These are phyloP conservation scores for Chlamydotis undulata DNA, from an alignment of 2,113 vertebrate species.

Conservation along the genomic window DNA sequence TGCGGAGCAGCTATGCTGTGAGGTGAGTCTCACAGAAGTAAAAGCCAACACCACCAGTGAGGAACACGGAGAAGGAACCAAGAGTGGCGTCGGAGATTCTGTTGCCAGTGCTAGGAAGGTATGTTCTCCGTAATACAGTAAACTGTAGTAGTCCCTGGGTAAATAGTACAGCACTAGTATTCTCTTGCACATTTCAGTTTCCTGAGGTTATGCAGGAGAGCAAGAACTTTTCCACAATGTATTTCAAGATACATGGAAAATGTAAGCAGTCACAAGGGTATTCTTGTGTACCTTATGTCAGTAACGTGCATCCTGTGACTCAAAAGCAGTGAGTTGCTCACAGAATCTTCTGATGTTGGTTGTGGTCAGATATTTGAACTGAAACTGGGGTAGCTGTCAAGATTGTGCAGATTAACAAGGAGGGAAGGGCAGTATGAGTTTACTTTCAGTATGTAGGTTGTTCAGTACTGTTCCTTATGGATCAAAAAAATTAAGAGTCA, in stretches of 20 bases:
- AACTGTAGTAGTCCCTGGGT: neutral
- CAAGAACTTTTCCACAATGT: neutral
- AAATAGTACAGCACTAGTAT: neutral
- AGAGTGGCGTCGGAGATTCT: neutral
- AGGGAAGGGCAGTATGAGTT: neutral
- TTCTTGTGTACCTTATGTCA: neutral
- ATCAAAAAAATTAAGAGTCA: neutral
- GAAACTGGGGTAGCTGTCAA: neutral
- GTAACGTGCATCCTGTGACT: neutral
- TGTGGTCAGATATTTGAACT: neutral
- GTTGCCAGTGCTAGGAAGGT: slow-evolving; percentile 65
- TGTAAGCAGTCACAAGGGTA: neutral
- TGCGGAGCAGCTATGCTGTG: neutral
- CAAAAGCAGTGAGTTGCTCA: neutral
- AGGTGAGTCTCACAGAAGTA: neutral
- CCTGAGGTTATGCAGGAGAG: neutral
- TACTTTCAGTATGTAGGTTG: neutral
- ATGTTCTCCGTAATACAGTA: neutral
- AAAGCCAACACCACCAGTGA: neutral
- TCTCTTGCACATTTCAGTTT: neutral
- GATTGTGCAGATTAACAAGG: neutral
- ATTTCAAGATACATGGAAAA: neutral
- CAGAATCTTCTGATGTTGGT: neutral
- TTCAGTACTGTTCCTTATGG: neutral
- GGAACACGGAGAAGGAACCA: neutral